phyloP scores from a whole-genome alignment of 2,888 invertebrate species.

The Polydrusus cervinus region DNA sequence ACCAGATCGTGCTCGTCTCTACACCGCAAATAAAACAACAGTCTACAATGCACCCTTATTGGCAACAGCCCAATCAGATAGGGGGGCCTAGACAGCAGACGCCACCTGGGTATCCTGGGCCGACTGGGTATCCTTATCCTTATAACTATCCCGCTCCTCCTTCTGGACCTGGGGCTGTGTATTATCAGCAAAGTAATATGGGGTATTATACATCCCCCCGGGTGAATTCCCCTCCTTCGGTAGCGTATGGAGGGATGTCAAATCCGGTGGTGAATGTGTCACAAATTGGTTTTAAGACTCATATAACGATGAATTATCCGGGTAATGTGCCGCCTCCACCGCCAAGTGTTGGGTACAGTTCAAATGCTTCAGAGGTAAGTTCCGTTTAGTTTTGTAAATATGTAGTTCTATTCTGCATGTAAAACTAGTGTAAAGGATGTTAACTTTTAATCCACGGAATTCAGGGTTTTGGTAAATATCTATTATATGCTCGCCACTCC shows the following conservation, averaged over 20 bases:
- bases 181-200: slow-evolving; percentile 41
- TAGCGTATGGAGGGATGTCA: slow-evolving; percentile 31
- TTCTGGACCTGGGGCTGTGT: slow-evolving; percentile 24
- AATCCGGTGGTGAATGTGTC: slow-evolving; percentile 42
- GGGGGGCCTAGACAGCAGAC: slow-evolving; percentile 33
- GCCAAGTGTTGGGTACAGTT: slow-evolving; percentile 26
- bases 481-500: too few species aligned
- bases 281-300: slow-evolving; percentile 48
- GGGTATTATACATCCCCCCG: slow-evolving; percentile 32
- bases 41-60: slow-evolving; percentile 48
- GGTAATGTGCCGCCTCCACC: slow-evolving; percentile 38
- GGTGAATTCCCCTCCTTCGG: slow-evolving; percentile 6
- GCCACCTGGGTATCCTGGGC: slow-evolving; percentile 37
- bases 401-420: background rate
- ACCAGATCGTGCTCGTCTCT: slow-evolving; percentile 46
- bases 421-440: too few species aligned
- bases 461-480: too few species aligned
- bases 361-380: slow-evolving; percentile 45
- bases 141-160: slow-evolving; percentile 29
- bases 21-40: slow-evolving; percentile 35
- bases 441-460: too few species aligned
- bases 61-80: slow-evolving; percentile 34
- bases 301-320: slow-evolving; percentile 40
- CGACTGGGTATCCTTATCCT: slow-evolving; percentile 31
- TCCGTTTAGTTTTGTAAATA: background rate